Evolutionary conservation across 1,140 invertebrate genomes (phyloP).

Genomic region (Eciton burchellii): DNA sequence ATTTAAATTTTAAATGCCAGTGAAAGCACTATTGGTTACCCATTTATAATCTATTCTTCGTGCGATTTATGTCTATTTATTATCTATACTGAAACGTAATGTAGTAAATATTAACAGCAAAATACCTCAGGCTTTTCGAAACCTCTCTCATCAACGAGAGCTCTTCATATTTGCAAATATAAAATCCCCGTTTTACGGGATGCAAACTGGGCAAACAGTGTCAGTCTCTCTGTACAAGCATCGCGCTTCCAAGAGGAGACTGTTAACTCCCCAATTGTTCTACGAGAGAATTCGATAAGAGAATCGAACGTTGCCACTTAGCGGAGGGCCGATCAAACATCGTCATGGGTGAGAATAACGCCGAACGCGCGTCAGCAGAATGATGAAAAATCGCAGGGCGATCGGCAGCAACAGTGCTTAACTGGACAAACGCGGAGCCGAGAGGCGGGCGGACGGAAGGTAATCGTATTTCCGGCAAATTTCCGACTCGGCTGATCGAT

Average conservation of each 20-base stretch:
- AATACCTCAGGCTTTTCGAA: neutral
- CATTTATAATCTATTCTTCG: too few species aligned
- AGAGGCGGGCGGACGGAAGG: conserved; percentile 42
- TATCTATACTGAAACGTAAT: neutral
- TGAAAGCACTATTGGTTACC: too few species aligned
- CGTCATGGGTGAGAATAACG: too few species aligned
- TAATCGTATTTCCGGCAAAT: conserved; percentile 71
- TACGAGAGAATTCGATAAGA: too few species aligned
- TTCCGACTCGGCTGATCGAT: conserved; percentile 64
- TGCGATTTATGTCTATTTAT: too few species aligned
- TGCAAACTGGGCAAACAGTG: neutral
- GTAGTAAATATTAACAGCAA: neutral
- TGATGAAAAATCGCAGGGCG: neutral
- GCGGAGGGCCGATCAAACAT: neutral
- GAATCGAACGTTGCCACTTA: neutral
- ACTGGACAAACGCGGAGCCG: neutral
- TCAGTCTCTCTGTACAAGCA: neutral
- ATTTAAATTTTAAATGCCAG: too few species aligned
- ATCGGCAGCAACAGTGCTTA: neutral
- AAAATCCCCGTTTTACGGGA: neutral
- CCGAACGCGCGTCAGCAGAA: neutral
- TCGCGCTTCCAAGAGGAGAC: neutral
- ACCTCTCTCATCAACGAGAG: neutral
- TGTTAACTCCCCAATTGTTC: neutral
- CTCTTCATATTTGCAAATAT: neutral